Conservation (phyloP, 2,113 vertebrate genomes). For the Scalopus aquaticus region DNA sequence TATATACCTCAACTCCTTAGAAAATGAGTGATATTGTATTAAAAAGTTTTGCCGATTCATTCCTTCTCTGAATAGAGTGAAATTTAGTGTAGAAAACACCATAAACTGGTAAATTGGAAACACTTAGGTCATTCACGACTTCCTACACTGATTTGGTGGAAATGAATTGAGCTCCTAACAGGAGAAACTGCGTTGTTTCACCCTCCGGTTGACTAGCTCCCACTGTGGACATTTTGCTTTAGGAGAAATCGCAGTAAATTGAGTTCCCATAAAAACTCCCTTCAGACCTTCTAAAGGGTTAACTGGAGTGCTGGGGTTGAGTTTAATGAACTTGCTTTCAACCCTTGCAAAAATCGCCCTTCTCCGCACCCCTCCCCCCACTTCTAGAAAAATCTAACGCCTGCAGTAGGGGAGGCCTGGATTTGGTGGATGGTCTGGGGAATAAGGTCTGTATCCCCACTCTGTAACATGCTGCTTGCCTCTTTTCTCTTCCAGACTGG, state of each 20-base stretch:
- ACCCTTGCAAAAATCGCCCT: neutral
- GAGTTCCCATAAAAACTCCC: neutral
- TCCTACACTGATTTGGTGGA: neutral
- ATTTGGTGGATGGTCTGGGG: neutral
- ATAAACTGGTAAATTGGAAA: neutral
- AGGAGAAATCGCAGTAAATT: neutral
- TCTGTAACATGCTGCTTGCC: neutral
- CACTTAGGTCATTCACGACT: neutral
- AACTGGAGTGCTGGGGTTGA: neutral
- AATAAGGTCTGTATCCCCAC: neutral
- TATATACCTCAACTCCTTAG: neutral
- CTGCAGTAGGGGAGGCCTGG: neutral
- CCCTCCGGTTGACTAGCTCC: too few species aligned
- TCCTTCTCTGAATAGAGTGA: neutral
- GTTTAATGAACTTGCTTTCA: neutral
- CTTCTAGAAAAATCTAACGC: neutral
- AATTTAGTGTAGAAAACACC: neutral
- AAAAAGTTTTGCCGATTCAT: neutral
- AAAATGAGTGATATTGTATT: neutral
- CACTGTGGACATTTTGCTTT: too few species aligned
- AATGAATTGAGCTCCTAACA: neutral
- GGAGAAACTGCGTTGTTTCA: neutral
- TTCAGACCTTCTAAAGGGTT: neutral
- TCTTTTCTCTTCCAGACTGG: neutral
- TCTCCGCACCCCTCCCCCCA: neutral